A percentile compares a stretch with the other conserved stretches of the same genome.
These are phyloP conservation scores for Erebia palarica DNA, from an alignment of 2,888 invertebrate genomes.

Conservation along the genomic window DNA sequence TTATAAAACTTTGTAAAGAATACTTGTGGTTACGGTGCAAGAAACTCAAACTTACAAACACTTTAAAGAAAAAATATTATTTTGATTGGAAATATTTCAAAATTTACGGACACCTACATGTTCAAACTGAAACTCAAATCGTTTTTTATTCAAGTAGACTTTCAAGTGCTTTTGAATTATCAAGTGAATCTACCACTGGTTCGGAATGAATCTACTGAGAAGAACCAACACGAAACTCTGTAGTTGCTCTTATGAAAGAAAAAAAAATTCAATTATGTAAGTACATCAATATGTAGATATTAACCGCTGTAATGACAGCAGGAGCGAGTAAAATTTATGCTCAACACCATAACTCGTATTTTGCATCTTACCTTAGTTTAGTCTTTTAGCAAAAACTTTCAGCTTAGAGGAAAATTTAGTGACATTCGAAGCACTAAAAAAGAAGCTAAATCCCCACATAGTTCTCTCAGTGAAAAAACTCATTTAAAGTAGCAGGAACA, in stretches of 20 bases:
- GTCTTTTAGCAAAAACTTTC: background rate
- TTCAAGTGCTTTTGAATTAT: too few relatives aligned
- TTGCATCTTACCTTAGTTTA: background rate
- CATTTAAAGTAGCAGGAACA: conserved; percentile 3
- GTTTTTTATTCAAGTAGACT: too few relatives aligned
- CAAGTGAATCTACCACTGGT: too few relatives aligned
- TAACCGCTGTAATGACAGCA: too few relatives aligned
- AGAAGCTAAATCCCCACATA: background rate
- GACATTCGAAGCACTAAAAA: background rate
- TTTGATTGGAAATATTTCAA: background rate
- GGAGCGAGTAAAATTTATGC: too few relatives aligned
- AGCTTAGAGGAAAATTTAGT: background rate
- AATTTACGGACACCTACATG: background rate
- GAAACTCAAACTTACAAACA: background rate
- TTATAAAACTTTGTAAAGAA: conserved; percentile 4
- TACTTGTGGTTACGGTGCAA: background rate
- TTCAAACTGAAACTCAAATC: too few relatives aligned
- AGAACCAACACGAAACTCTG: too few relatives aligned
- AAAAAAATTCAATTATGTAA: too few relatives aligned
- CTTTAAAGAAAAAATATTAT: background rate
- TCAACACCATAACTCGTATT: background rate
- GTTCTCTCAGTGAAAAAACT: conserved; percentile 7
- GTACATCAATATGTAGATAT: too few relatives aligned
- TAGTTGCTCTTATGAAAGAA: too few relatives aligned
- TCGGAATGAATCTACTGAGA: too few relatives aligned